Conservation (phyloP, 2,113 vertebrate genomes). For the Pyrgilauda ruficollis region DNA sequence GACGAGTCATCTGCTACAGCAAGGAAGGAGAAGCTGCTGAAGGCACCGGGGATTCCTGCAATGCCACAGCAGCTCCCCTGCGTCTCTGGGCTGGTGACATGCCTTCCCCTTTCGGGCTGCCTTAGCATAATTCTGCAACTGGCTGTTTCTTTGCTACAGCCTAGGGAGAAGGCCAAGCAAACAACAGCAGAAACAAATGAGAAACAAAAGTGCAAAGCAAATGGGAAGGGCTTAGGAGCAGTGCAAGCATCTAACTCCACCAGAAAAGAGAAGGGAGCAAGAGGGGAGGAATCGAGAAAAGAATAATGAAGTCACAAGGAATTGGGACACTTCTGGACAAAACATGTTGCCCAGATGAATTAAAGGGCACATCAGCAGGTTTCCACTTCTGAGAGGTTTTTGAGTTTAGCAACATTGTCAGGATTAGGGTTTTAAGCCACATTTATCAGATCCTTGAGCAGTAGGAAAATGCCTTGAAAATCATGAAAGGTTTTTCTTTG, state of each 20-base stretch:
- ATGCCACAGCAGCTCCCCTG: neutral
- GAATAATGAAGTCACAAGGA: neutral
- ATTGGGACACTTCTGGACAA: neutral
- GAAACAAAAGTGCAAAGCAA: neutral
- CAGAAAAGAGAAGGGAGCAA: neutral
- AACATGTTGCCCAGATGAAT: fast-evolving
- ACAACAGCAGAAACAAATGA: neutral
- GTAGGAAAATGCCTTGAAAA: neutral
- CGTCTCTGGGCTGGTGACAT: neutral
- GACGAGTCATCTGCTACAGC: neutral
- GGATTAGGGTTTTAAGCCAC: neutral
- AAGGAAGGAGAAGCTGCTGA: neutral
- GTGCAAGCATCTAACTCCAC: fast-evolving
- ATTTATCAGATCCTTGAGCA: neutral
- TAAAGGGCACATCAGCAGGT: neutral
- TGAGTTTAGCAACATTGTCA: neutral
- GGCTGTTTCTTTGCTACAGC: neutral
- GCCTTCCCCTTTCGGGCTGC: neutral
- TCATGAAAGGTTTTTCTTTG: neutral
- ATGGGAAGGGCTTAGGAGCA: neutral
- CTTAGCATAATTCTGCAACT: neutral
- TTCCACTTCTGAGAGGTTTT: neutral
- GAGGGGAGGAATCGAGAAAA: neutral
- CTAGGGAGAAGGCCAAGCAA: neutral
- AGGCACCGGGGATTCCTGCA: neutral